Conservation (phyloP, 2,888 invertebrate genomes). For the Aporophyla lueneburgensis region DNA sequence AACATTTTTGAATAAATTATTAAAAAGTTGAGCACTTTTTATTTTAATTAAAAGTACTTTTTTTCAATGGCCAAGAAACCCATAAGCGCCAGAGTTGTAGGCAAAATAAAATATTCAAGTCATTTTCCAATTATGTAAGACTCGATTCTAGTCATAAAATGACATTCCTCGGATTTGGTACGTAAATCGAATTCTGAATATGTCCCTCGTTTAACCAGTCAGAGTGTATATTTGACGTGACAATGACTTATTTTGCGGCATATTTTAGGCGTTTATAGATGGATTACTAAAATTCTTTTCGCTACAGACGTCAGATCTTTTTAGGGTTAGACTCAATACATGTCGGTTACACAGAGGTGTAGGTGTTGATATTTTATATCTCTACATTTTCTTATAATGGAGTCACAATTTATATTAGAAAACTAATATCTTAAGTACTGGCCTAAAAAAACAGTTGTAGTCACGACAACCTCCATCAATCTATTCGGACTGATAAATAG, state of each 20-base stretch:
- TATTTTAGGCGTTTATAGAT: slow-evolving; percentile 45
- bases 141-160: too few relatives aligned
- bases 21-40: not conserved
- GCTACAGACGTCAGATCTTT: slow-evolving; percentile 31
- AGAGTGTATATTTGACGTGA: slow-evolving; percentile 25
- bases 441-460: not conserved
- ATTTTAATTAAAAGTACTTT: not conserved
- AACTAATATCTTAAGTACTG: not conserved
- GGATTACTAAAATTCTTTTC: slow-evolving; percentile 37
- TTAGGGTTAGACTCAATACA: slow-evolving; percentile 34
- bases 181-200: not conserved
- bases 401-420: not conserved
- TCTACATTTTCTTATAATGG: not conserved
- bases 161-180: not conserved
- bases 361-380: not conserved
- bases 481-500: not conserved
- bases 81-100: too few relatives aligned
- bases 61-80: too few relatives aligned
- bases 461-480: too few relatives aligned
- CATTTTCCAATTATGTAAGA: too few relatives aligned
- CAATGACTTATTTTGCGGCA: slow-evolving; percentile 53
- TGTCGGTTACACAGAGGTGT: not conserved
- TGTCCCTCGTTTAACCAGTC: slow-evolving; percentile 31
- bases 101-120: too few relatives aligned
- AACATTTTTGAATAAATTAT: not conserved